Conservation (phyloP, 2,888 invertebrate species). For the Meghimatium bilineatum region DNA sequence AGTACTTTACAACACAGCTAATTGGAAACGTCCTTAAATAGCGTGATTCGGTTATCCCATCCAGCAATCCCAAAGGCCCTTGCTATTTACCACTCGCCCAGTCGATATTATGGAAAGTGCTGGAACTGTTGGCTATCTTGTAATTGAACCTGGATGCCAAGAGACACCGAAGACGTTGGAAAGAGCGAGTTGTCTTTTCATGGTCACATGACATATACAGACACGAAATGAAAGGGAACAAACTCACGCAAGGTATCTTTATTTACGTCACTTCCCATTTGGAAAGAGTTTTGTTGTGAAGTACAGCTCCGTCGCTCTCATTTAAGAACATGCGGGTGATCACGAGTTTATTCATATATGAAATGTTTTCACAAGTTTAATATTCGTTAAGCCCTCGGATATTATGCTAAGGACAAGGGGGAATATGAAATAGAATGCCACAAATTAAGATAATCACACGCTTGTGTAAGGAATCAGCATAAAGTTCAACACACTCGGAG, state of each 20-base stretch:
- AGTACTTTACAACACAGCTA: constrained; percentile 11
- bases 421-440: too few species aligned
- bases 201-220: neutral
- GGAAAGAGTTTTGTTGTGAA: neutral
- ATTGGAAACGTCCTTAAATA: constrained; percentile 12
- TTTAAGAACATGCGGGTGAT: neutral
- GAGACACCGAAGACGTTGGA: neutral
- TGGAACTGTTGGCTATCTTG: neutral
- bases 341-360: neutral
- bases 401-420: too few species aligned
- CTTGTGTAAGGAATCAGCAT: too few species aligned
- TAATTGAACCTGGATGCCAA: neutral
- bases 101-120: neutral
- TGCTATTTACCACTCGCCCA: neutral
- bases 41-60: neutral
- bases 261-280: constrained; percentile 19
- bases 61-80: neutral
- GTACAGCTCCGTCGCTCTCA: neutral
- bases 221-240: neutral
- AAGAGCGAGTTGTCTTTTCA: neutral
- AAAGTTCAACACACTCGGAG: too few species aligned
- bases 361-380: too few species aligned
- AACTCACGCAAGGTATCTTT: constrained; percentile 22
- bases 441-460: too few species aligned
- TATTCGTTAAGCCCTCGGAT: too few species aligned